phyloP scores from a whole-genome alignment of 2,797 vertebrate genomes.

The Phoebastria nigripes region DNA sequence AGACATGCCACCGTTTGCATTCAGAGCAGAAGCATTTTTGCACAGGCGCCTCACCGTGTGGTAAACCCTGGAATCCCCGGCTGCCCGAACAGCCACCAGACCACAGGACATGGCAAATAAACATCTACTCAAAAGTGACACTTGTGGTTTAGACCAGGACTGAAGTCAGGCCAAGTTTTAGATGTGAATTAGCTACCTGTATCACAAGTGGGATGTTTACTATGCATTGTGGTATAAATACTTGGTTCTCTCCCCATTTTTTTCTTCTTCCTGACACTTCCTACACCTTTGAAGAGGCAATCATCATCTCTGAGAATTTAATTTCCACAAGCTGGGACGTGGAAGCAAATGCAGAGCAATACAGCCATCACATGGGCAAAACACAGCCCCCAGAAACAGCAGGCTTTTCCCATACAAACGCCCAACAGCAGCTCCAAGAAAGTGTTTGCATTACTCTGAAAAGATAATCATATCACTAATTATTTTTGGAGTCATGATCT shows the following conservation, averaged over 20 bases:
- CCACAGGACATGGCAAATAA: neutral
- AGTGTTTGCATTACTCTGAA: neutral
- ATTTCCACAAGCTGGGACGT: neutral
- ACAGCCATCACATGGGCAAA: neutral
- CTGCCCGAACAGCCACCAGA: neutral
- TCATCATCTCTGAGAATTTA: neutral
- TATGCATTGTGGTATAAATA: neutral
- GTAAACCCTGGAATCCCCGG: neutral
- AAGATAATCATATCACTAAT: neutral
- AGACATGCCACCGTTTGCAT: neutral
- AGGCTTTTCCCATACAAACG: neutral
- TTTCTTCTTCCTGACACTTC: neutral
- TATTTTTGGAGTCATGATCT: neutral
- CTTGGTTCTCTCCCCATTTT: neutral
- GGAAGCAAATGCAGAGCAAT: neutral
- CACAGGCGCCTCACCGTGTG: neutral
- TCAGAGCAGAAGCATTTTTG: neutral
- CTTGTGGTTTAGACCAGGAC: neutral
- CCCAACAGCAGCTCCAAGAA: neutral
- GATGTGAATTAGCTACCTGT: neutral
- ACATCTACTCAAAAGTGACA: neutral
- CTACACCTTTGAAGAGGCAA: neutral
- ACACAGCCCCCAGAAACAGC: neutral
- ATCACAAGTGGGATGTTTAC: neutral
- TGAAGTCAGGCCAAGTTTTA: neutral